Conservation (phyloP, 2,797 vertebrate species). For the Hoplostethus mediterraneus region DNA sequence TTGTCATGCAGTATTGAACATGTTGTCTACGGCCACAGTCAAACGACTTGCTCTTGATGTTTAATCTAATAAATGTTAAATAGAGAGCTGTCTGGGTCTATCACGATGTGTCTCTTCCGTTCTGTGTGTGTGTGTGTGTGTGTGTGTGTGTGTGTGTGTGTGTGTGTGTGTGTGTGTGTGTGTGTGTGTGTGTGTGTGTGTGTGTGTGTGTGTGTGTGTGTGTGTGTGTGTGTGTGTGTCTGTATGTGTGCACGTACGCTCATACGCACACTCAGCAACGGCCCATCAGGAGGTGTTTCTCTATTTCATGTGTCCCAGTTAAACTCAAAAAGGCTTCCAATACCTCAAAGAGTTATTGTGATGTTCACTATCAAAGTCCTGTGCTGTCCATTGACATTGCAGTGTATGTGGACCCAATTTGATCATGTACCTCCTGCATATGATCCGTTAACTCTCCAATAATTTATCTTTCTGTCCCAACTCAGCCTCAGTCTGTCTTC, state of each 20-base stretch:
- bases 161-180: slow-evolving; percentile 13
- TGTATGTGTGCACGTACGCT: slow-evolving; percentile 17
- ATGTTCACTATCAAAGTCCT: neutral
- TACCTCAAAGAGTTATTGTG: neutral
- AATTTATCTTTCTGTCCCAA: neutral
- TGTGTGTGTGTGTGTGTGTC: slow-evolving; percentile 2
- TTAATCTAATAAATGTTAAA: slow-evolving; percentile 69
- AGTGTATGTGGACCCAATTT: slow-evolving; percentile 5
- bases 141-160: slow-evolving; percentile 6
- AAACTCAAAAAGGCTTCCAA: neutral
- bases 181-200: slow-evolving; percentile 12
- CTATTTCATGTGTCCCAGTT: slow-evolving; percentile 8
- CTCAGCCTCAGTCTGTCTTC: neutral
- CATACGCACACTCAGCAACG: neutral
- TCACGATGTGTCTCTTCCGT: slow-evolving; percentile 29
- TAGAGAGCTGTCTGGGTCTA: slow-evolving; percentile 41
- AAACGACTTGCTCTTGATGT: slow-evolving; percentile 51
- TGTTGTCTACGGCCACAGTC: slow-evolving; percentile 40
- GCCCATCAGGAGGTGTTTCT: slow-evolving; percentile 16
- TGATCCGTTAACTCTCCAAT: neutral
- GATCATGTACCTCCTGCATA: neutral
- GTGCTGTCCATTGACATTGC: neutral
- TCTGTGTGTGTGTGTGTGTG: slow-evolving; percentile 19
- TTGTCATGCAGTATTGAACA: slow-evolving; percentile 24
- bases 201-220: slow-evolving; percentile 15